A percentile compares a stretch with the other conserved stretches of the same genome.
These are phyloP conservation scores for Dascyllus trimaculatus DNA, from an alignment of 2,113 vertebrate genomes.

Conservation along the genomic window DNA sequence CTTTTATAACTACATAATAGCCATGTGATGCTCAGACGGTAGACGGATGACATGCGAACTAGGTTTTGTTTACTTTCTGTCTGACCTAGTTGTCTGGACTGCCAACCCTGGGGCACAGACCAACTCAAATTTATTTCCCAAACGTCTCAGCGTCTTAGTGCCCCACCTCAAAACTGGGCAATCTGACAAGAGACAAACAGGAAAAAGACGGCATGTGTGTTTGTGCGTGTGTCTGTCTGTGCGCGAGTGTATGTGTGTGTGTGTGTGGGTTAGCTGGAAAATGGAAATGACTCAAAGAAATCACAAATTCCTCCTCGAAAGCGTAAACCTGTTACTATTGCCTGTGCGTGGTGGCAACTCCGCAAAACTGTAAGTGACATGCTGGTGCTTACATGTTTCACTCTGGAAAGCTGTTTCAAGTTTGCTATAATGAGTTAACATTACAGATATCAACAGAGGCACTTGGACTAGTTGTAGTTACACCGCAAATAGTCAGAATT, in stretches of 20 bases:
- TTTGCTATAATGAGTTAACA: too few species aligned
- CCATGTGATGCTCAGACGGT: slow-evolving; percentile 50
- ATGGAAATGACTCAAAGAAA: neutral
- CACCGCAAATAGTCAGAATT: too few species aligned
- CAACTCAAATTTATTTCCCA: slow-evolving; percentile 67
- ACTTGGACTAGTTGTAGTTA: too few species aligned
- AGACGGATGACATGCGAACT: slow-evolving; percentile 60
- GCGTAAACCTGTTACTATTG: neutral
- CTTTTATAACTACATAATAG: slow-evolving; percentile 55
- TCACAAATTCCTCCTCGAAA: neutral
- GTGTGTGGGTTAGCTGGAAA: neutral
- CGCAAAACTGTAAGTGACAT: neutral
- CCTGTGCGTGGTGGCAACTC: neutral
- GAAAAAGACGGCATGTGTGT: slow-evolving; percentile 12
- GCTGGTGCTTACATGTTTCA: too few species aligned
- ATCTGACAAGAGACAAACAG: slow-evolving; percentile 54
- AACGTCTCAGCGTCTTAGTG: slow-evolving; percentile 41
- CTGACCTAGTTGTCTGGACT: slow-evolving; percentile 78
- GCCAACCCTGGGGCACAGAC: slow-evolving; percentile 54
- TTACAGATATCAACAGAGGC: too few species aligned
- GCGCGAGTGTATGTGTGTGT: neutral
- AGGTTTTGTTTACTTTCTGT: slow-evolving; percentile 82
- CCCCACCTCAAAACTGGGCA: slow-evolving; percentile 43
- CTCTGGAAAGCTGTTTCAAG: neutral
- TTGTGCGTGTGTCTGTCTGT: neutral